Percentiles rank a stretch among this genome's conserved stretches.
Evolutionary conservation across 1,140 invertebrate genomes (phyloP).

Genomic region (Papilio aristodemus): DNA sequence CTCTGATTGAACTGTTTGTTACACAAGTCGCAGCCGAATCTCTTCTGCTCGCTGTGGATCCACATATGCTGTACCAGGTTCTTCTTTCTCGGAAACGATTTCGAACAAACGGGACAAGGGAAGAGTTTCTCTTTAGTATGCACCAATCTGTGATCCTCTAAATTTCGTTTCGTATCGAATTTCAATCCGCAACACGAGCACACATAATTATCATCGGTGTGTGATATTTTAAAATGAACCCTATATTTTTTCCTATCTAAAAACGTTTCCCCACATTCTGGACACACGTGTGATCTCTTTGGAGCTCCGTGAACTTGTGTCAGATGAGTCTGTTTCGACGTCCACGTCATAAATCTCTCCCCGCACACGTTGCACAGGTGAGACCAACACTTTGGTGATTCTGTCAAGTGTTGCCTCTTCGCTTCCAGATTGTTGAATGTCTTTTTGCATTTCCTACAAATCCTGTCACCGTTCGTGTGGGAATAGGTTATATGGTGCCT

Average conservation of each 20-base stretch:
- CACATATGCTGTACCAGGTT: constrained; percentile 79
- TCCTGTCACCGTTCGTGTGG: constrained; percentile 46
- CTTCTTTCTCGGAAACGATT: constrained; percentile 77
- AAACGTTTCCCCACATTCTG: constrained; percentile 52
- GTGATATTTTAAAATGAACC: constrained; percentile 52
- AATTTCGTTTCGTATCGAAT: constrained; percentile 51
- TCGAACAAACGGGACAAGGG: constrained; percentile 72
- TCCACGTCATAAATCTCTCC: constrained; percentile 54
- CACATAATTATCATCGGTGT: constrained; percentile 49
- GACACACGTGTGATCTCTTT: constrained; percentile 50
- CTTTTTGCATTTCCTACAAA: constrained; percentile 57
- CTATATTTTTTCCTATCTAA: constrained; percentile 48
- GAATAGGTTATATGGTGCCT: constrained; percentile 51
- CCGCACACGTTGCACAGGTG: constrained; percentile 53
- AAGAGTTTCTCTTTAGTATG: constrained; percentile 64
- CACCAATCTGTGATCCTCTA: constrained; percentile 58
- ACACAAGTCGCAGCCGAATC: constrained; percentile 74
- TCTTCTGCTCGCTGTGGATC: constrained; percentile 69
- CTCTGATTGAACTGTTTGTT: constrained; percentile 79
- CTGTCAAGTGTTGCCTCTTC: constrained; percentile 47
- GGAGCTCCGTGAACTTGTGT: constrained; percentile 47
- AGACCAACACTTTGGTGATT: constrained; percentile 51
- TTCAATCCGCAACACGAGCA: constrained; percentile 54
- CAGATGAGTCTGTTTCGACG: constrained; percentile 49
- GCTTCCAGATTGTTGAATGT: constrained; percentile 47